phyloP scores from a whole-genome alignment of 2,113 vertebrate species.

The Probosciger aterrimus region DNA sequence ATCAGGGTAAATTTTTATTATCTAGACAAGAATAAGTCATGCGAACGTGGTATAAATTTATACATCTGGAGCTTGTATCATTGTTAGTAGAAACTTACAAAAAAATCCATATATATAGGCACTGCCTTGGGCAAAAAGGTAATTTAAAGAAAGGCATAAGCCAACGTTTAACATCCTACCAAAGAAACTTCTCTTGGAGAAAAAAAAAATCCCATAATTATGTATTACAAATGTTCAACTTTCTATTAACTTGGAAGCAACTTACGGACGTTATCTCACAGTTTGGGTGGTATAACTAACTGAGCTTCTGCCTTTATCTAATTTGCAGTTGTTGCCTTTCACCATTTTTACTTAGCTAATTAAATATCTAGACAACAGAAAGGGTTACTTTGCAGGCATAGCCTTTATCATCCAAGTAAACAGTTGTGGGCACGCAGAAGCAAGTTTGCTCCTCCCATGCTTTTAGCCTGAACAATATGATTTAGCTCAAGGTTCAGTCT shows the following conservation, averaged over 20 bases:
- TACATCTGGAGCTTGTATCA: neutral
- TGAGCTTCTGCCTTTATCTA: neutral
- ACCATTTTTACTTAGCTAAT: neutral
- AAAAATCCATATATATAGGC: neutral
- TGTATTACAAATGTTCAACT: neutral
- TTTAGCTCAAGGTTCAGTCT: slow-evolving; percentile 10
- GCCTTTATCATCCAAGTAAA: slow-evolving; percentile 16
- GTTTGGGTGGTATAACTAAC: neutral
- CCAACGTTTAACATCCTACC: neutral
- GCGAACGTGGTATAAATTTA: neutral
- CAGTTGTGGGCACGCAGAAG: slow-evolving; percentile 46
- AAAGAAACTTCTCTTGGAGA: neutral
- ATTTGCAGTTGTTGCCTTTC: neutral
- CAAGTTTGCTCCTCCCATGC: slow-evolving; percentile 59
- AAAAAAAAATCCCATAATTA: neutral
- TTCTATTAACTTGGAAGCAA: neutral
- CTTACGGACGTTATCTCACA: neutral
- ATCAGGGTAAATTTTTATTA: neutral
- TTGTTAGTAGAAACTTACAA: neutral
- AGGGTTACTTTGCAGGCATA: slow-evolving; percentile 7
- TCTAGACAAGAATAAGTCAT: neutral
- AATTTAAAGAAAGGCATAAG: neutral
- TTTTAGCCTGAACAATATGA: slow-evolving; percentile 3
- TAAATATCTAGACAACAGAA: neutral
- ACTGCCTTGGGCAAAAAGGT: neutral